Base-by-base conservation (phyloP, 2,113 vertebrate species). In the Plestiodon gilberti region DNA sequence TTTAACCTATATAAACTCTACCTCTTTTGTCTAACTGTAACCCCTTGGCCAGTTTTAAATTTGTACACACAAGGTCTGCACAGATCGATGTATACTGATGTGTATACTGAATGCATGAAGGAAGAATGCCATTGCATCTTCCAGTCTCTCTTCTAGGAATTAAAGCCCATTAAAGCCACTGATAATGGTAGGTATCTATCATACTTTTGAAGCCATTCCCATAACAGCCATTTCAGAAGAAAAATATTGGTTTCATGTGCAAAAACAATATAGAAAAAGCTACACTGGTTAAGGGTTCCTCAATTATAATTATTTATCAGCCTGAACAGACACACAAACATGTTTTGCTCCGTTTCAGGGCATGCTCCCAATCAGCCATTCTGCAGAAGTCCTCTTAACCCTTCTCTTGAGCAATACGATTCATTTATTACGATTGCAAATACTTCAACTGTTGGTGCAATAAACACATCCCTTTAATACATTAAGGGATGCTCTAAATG, bases 341-440 rank as follows among this genome's bases (percentile, higher is more conserved):
- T 69, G 62, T 28, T 78, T 59, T 70, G 35, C 57, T 71, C 76
- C 10, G 10, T 71, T 86, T 73, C 17, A 35, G 22, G 13, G 14
- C 40, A 52, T 62, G 23, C 28, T 75, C 22, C 30, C 40, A 65
- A 78, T 17, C 59, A 22, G 33, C 59, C 48, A 74, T 80, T 81
- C 64, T 81, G 38, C 38, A 52, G 65, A 35, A 52, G 23, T 73
- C 30, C 40, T 62, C n/a, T 61, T 48, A 86, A 74, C n/a, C 25
- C 28, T 43, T 71, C 22, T 25, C n/a, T 52, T 52, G 78, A 30
- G 67, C 13, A 48, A 62, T 74, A 43, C 81, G 20, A 70, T 40
- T 85, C 48, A 70, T 55, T 69, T 62, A 81, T 80, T 86, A 79
- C 57, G 64, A 74, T 79, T 73, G 30, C 23, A 52, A 64, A 79